These are phyloP conservation scores for Melieria crassipennis DNA, from an alignment of 2,888 invertebrate genomes.

Conservation along the genomic window DNA sequence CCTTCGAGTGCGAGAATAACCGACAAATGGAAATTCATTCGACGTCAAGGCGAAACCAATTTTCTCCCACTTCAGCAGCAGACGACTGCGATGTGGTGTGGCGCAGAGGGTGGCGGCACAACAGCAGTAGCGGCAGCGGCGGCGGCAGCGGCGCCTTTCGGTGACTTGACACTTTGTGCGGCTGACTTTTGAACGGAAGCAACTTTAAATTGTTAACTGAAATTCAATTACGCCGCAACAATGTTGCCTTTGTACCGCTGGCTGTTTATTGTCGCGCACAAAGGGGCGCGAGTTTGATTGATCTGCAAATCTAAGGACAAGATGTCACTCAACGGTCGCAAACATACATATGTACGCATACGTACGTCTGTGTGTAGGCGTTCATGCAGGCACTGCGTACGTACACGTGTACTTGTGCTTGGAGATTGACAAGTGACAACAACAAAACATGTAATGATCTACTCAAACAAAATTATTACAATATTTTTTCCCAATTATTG, in stretches of 20 bases:
- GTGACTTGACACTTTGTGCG: no score
- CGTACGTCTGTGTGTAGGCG: neutral
- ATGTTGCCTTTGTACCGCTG: slow-evolving; percentile 35
- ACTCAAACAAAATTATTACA: no score
- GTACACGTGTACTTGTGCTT: no score
- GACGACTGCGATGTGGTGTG: slow-evolving; percentile 37
- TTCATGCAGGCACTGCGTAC: neutral
- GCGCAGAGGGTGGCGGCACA: slow-evolving; percentile 42
- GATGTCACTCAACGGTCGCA: neutral
- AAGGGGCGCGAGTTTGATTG: no score
- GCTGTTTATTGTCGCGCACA: neutral
- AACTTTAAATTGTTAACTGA: slow-evolving; percentile 29
- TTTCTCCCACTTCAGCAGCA: slow-evolving; percentile 18
- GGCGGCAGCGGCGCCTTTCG: no score
- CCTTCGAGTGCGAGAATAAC: slow-evolving; percentile 8
- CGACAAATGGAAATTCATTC: slow-evolving; percentile 10
- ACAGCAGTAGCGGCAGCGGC: no score
- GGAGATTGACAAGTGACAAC: no score
- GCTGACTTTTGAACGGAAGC: slow-evolving; percentile 33
- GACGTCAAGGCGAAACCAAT: slow-evolving; percentile 15
- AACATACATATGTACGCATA: slow-evolving; percentile 3
- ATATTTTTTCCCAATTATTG: no score
- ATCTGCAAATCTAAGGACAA: no score
- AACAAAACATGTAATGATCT: no score
- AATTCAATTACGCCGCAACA: slow-evolving; percentile 20